Evolutionary conservation across 2,113 vertebrate species (phyloP).

Genomic region (Gopherus evgoodei): DNA sequence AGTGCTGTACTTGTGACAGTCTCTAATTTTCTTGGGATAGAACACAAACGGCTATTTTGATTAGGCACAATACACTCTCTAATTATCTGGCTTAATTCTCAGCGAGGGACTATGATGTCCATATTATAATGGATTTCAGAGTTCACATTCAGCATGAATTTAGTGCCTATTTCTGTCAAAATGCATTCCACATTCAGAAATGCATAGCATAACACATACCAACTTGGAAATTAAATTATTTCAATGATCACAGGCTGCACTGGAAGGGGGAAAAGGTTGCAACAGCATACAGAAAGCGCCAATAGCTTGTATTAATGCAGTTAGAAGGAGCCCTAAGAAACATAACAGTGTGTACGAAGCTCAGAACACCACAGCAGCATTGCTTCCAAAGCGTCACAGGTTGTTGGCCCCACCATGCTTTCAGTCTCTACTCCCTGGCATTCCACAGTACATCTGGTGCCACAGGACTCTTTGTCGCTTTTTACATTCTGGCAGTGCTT

Average conservation of each 20-base stretch:
- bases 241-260: background rate
- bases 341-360: background rate
- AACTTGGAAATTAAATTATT: background rate
- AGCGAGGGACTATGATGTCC: background rate
- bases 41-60: background rate
- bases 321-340: background rate
- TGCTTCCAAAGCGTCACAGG: background rate
- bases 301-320: accelerated
- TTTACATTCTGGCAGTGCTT: background rate
- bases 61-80: background rate
- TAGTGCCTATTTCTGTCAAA: accelerated
- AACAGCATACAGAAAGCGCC: background rate
- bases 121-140: accelerated
- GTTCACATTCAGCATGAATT: background rate
- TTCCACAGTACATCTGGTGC: background rate
- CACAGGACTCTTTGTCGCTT: too few relatives aligned
- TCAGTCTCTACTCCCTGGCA: background rate
- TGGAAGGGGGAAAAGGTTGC: background rate
- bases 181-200: background rate
- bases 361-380: background rate
- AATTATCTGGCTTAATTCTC: background rate
- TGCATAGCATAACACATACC: background rate
- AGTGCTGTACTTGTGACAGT: background rate
- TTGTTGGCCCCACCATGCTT: background rate
- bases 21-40: accelerated